Base-by-base conservation (phyloP, 2,113 vertebrate species). In the Limanda limanda region DNA sequence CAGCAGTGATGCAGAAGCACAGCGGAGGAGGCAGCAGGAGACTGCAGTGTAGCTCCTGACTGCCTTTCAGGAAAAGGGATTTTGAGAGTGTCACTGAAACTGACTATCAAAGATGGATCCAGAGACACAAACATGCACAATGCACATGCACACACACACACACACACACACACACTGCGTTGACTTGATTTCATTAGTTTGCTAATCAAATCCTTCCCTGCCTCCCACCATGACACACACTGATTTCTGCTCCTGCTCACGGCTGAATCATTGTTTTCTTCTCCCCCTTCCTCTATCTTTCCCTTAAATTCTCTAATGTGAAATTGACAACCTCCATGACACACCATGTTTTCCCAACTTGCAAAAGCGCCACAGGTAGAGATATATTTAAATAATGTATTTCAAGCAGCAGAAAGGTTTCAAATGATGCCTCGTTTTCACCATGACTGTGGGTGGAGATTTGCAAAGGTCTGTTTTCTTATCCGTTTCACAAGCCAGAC, bases 1-100 rank as follows among this genome's bases (percentile, higher is more conserved):
- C 81, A 85, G 74, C 83, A 85, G 61, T 90, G 92, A 86, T 86
- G 80, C 81, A 90, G 85, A 84, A 57, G 62, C 65, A 77, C 61
- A 59, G 76, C 54, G 58, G 66, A 73, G 2, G 60, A 82, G 61
- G 63, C 64, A 79, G 74, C 68, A 73, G 74, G 71, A 85, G 67
- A 56, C 40, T 42, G 40, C 65, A 24, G n/a, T 65, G 58, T 45
- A 69, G 76, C 37, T 60, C 62, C 66, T 57, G 66, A 71, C 45
- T 48, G 45, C 45, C 45, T 71, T 48, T 56, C 25, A 37, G 71
- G 70, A 79, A 68, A 72, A 51, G 81, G 48, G 60, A 60, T 57
- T 15, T 56, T 76, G 57, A 5, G 20, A 76, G 35, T 52, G 68
- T 58, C 27, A 57, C 7, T 65, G 71, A 70, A 61, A 42, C 31